Evolutionary conservation across 1,140 invertebrate genomes (phyloP).

Genomic region (Theocolax elegans): DNA sequence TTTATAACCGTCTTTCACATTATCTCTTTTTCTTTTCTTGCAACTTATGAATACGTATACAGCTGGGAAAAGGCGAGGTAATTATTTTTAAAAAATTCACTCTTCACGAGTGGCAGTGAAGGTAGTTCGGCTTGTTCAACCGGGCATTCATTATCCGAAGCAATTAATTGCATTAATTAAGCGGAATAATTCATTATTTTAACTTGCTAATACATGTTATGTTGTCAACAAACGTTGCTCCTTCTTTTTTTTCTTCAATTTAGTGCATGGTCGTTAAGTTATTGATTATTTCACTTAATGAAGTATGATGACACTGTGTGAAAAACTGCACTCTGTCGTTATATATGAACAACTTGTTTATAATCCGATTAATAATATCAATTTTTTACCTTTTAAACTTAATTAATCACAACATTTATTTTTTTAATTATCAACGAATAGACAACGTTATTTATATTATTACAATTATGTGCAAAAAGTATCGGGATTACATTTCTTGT

Average conservation of each 20-base stretch:
- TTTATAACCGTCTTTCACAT: neutral
- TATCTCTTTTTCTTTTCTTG: neutral
- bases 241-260: neutral
- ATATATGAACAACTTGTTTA: too few species aligned
- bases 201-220: neutral
- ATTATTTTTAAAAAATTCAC: constrained; percentile 1
- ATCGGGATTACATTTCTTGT: too few species aligned
- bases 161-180: constrained; percentile 7
- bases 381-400: too few species aligned
- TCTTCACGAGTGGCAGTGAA: neutral
- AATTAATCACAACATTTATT: too few species aligned
- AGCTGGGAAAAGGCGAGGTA: neutral
- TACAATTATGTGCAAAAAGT: too few species aligned
- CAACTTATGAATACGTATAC: neutral
- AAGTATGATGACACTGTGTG: too few species aligned
- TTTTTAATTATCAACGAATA: too few species aligned
- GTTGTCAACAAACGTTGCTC: neutral
- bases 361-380: too few species aligned
- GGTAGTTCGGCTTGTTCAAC: neutral
- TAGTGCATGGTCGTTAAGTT: neutral
- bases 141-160: neutral
- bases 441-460: too few species aligned
- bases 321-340: too few species aligned
- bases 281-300: neutral
- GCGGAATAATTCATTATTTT: constrained; percentile 7